Conservation (phyloP, 2,888 invertebrate genomes). For the Latrodectus hesperus region DNA sequence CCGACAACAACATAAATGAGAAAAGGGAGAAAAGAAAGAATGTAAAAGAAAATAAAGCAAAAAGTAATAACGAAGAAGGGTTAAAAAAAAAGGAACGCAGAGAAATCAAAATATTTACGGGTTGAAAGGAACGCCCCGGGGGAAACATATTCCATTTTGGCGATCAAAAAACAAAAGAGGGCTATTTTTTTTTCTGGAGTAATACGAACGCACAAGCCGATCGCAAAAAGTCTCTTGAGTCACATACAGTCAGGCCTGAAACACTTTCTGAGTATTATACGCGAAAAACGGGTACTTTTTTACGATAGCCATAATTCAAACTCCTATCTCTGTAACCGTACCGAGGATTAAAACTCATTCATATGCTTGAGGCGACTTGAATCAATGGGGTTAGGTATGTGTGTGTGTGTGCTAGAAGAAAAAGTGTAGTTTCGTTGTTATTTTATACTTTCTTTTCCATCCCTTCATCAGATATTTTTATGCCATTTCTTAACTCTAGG, state of each 20-base stretch:
- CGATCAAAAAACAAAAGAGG: slow-evolving; percentile 34
- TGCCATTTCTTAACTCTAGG: background rate
- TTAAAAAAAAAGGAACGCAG: background rate
- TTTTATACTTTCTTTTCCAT: background rate
- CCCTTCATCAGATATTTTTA: slow-evolving; percentile 1
- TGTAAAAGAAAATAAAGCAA: background rate
- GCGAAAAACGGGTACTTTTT: slow-evolving; percentile 21
- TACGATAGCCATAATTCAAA: slow-evolving; percentile 42
- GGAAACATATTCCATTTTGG: slow-evolving; percentile 46
- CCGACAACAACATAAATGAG: slow-evolving; percentile 16
- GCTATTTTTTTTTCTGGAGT: slow-evolving; percentile 6
- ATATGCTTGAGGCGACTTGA: slow-evolving; percentile 49
- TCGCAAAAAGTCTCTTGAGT: slow-evolving; percentile 20
- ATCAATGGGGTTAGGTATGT: slow-evolving; percentile 20
- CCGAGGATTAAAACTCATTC: slow-evolving; percentile 63
- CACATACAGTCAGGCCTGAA: slow-evolving; percentile 25
- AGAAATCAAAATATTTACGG: slow-evolving; percentile 41
- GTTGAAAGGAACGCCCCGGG: slow-evolving; percentile 46
- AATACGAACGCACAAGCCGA: slow-evolving; percentile 32
- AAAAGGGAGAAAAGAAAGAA: background rate
- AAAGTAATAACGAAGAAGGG: background rate
- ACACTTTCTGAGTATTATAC: slow-evolving; percentile 6
- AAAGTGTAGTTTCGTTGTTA: background rate
- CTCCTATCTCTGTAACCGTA: slow-evolving; percentile 19
- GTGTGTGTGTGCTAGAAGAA: background rate